Evolutionary conservation across 30 jellyfish, hydroid and myxozoan genomes (phyloP), one percentile per base, ranked within the genome.

Genomic region (Chironex yamaguchii): DNA sequence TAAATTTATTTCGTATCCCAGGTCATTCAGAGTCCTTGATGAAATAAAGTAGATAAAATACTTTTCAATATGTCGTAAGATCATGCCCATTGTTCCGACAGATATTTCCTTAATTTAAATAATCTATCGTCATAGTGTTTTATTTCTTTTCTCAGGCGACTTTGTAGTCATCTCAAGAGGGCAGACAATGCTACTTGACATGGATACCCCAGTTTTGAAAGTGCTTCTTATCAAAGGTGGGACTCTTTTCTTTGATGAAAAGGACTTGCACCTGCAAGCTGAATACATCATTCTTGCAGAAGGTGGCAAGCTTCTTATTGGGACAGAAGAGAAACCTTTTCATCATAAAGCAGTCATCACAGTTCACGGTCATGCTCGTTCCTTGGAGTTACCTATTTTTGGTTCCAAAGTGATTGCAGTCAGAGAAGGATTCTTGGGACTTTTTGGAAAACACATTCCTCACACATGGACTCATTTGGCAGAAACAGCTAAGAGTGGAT

Each of bases 361-460:
- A 0, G 79, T 94, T 32, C 97, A 94, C 67, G 99, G 99, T 33
- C 97, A 94, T 64, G 96, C 79, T 52, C 72, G 99, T 29, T 94
- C 99, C 14, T 82, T 82, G 50, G 99, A 94, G 82, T 71, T 94
- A 76, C 99, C 99, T 21, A 86, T 94, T 29, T 94, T 88, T 71
- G 99, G 99, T 24, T 95, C 99, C 1, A 94, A 94, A 49, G 78
- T 97, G 0, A 23, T 94, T 36, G 74, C 97, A 36, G 89, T 94
- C 64, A 89, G 99, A 9, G 79, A 79, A 11, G 99, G 99, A 20
- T 72, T 88, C 32, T 65, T 94, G 80, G 97, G 94, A 12, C 34
- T 94, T 74, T 89, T 67, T 51, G 99, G 97, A 1, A 82, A 85
- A 71, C 99, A 81, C 67, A 81, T 88, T 23, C 42, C 20, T 86